phyloP scores from a whole-genome alignment of 2,113 vertebrate genomes.

The Oreotrochilus melanogaster region DNA sequence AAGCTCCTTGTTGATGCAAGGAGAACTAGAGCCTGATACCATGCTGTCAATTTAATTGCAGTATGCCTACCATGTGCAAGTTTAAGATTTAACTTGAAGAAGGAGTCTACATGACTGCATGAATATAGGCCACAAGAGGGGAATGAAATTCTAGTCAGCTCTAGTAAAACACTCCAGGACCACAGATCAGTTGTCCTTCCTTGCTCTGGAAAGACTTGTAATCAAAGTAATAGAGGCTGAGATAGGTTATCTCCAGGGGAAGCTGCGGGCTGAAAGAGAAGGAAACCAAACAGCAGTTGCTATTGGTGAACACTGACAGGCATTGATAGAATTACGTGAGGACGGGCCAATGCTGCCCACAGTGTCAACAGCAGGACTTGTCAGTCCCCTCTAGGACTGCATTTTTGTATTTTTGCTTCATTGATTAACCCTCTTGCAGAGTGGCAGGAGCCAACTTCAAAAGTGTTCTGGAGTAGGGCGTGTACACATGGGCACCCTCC shows the following conservation, averaged over 20 bases:
- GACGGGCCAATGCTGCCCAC: background rate
- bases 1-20: background rate
- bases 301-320: background rate
- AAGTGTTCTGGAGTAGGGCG: background rate
- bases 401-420: background rate
- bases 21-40: background rate
- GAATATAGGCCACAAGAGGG: background rate
- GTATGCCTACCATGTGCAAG: background rate
- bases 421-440: background rate
- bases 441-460: background rate
- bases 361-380: background rate
- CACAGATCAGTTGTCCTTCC: background rate
- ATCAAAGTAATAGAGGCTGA: background rate
- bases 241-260: background rate
- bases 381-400: background rate
- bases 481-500: background rate
- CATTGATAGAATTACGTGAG: background rate
- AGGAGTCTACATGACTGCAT: background rate
- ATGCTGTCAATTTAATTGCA: background rate
- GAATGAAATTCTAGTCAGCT: slow-evolving; percentile 4
- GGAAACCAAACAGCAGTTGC: background rate
- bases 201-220: background rate
- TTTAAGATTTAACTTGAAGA: background rate
- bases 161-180: background rate
- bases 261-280: background rate